A percentile compares a stretch with the other conserved stretches of the same genome.
These are phyloP conservation scores for Macrosteles quadrilineatus DNA, from an alignment of 1,140 invertebrate species.

Conservation along the genomic window DNA sequence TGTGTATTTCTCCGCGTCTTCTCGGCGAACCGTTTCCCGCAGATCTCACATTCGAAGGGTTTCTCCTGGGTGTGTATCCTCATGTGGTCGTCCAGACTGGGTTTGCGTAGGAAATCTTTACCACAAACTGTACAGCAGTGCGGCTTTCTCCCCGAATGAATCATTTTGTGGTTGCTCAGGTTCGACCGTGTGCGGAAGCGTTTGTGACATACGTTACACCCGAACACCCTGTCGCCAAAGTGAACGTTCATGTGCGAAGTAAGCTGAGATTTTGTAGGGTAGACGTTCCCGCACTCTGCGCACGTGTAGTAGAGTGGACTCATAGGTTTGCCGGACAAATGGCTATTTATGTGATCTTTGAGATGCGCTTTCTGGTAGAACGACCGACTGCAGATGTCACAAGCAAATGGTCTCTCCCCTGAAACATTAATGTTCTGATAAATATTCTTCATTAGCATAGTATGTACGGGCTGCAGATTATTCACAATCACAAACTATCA, in stretches of 20 bases:
- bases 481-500: background rate
- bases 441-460: background rate
- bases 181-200: constrained; percentile 33
- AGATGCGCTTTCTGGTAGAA: constrained; percentile 35
- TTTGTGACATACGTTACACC: constrained; percentile 43
- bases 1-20: constrained; percentile 59
- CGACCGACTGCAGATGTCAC: constrained; percentile 27
- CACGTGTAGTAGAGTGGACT: background rate
- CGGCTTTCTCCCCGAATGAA: constrained; percentile 64
- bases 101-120: constrained; percentile 57
- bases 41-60: constrained; percentile 52
- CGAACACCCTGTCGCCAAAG: constrained; percentile 54
- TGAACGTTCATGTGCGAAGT: constrained; percentile 40
- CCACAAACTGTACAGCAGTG: constrained; percentile 65
- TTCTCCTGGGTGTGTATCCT: constrained; percentile 54
- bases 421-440: background rate
- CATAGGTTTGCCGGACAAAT: background rate
- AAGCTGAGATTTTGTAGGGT: background rate
- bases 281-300: background rate
- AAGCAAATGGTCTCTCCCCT: constrained; percentile 34
- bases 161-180: constrained; percentile 34
- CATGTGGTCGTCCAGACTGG: constrained; percentile 55
- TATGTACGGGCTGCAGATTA: background rate
- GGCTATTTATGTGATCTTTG: constrained; percentile 27
- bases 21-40: constrained; percentile 55